phyloP scores from a whole-genome alignment of 2,888 invertebrate species.

The Nemurella pictetii region DNA sequence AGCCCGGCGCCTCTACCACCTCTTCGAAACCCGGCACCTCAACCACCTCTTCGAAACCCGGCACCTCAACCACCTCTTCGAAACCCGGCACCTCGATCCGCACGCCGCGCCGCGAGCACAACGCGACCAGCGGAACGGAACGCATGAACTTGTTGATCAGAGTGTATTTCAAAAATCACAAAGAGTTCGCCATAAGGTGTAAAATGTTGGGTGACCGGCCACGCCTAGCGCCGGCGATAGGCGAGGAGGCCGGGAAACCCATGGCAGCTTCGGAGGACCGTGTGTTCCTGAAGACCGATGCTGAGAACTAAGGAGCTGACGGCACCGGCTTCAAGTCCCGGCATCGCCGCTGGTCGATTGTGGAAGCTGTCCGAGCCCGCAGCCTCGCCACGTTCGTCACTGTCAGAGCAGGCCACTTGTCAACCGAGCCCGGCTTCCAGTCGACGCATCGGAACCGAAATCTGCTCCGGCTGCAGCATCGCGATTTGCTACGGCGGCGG shows the following conservation, averaged over 20 bases:
- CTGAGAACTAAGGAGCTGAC: not conserved
- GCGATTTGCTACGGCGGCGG: not conserved
- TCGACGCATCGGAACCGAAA: not conserved
- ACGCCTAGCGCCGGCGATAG: not conserved
- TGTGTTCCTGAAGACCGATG: not conserved
- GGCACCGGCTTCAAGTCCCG: not conserved
- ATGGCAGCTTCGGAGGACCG: not conserved
- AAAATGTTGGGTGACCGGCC: not conserved
- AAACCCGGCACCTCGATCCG: not conserved
- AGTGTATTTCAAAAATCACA: not conserved
- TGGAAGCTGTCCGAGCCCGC: not conserved
- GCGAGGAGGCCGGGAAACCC: not conserved
- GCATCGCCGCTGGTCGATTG: not conserved
- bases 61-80: not conserved
- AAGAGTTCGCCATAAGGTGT: not conserved
- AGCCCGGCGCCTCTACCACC: not conserved
- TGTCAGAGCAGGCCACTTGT: not conserved
- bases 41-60: not conserved
- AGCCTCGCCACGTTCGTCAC: not conserved
- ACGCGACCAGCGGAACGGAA: not conserved
- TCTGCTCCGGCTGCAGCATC: not conserved
- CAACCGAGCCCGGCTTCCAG: not conserved
- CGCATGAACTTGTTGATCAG: not conserved
- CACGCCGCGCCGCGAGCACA: not conserved
- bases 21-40: not conserved